Evolutionary conservation across 1,140 invertebrate species (phyloP).

Genomic region (Atta cephalotes): DNA sequence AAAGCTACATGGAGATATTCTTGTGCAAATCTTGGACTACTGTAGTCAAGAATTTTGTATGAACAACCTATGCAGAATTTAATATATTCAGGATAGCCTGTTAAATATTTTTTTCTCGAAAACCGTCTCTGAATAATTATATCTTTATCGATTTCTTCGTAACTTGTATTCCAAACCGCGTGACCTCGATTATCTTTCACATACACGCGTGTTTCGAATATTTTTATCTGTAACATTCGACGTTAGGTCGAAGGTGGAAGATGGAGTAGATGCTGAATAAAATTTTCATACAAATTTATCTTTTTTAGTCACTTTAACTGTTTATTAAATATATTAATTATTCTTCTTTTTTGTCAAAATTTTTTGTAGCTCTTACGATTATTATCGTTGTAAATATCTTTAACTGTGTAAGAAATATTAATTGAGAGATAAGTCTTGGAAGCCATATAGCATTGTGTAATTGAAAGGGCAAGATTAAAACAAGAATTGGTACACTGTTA

Average conservation of each 20-base stretch:
- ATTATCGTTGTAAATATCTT: not conserved
- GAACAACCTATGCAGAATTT: not conserved
- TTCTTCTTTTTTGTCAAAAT: not conserved
- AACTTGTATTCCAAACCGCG: conserved; percentile 74
- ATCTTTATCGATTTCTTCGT: conserved; percentile 77
- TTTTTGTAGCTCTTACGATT: not conserved
- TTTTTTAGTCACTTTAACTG: not conserved
- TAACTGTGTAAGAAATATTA: not conserved
- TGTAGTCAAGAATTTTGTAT: not conserved
- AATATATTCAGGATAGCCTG: not conserved
- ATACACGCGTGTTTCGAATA: conserved; percentile 56
- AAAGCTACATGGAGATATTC: not conserved
- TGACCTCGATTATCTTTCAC: conserved; percentile 79
- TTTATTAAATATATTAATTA: not conserved
- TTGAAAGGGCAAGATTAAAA: not conserved
- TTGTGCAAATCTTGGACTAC: not conserved
- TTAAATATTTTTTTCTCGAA: conserved; percentile 1
- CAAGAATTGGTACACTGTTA: not conserved
- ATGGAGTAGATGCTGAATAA: not conserved
- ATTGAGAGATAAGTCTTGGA: not conserved
- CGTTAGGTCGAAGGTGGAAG: not conserved
- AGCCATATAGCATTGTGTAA: not conserved
- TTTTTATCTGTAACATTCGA: conserved; percentile 62
- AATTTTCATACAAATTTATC: not conserved
- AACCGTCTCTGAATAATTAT: conserved; percentile 35